Base-by-base conservation (phyloP, 2,113 vertebrate species). In the Ammodramus savannarum region DNA sequence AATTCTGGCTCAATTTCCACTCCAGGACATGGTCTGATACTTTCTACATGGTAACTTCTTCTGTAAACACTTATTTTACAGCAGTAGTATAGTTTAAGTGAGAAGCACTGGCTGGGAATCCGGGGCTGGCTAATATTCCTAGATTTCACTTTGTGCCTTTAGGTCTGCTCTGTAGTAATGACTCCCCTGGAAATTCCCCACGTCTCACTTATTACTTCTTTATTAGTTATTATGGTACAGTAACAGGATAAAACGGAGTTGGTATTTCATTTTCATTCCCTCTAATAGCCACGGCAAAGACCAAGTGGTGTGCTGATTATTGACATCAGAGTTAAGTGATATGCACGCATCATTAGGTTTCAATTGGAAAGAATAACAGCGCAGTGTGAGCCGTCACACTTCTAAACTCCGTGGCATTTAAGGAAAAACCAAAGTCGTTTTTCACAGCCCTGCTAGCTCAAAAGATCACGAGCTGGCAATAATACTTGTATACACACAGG, bases 121-220 rank as follows among this genome's bases (percentile, higher is more conserved):
- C 95, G 57, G 86, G 95, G 96, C 95, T 90, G 78, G 94, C 88
- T 32, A 16, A 65, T 67, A 52, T 26, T 93, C 90, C 95, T 92
- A 81, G 88, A 69, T 93, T 86, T 93, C 86, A 62, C 90, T 93
- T 76, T 71, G 57, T 96, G 87, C 95, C 93, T 93, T 93, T 90
- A 90, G 94, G 72, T 54, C 95, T 92, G 61, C 95, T 87, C 59
- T 43, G 63, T 94, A 61, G 94, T 90, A 96, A 97, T 97, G 95
- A 94, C 86, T 97, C 89, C 94, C 91, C 36, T 51, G 94, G 97
- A 94, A 96, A 82, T 86, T 39, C 96, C 96, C 79, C 43, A 36
- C 81, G 89, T 96, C 92, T 97, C 92, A 72, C 94, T 96, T 96
- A 94, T 90, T 80, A 38, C 73, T 44, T 36, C 85, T 96, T 52